Evolutionary conservation across 2,797 vertebrate genomes (phyloP).

Genomic region (Ispidina picta): DNA sequence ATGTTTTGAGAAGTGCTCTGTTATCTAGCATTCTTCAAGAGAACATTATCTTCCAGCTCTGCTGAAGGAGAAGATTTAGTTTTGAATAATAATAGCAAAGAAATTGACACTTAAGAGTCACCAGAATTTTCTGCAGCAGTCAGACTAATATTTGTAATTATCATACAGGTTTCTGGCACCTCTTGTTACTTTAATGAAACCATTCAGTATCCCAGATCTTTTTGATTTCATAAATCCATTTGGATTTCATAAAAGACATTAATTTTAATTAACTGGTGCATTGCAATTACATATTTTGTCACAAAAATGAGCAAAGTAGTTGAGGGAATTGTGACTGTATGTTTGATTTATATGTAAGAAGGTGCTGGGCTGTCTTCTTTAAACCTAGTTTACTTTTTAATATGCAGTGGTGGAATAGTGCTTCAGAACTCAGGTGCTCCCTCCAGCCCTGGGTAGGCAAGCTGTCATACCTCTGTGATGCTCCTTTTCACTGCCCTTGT

Average conservation of each 20-base stretch:
- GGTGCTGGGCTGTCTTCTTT: background rate
- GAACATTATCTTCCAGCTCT: background rate
- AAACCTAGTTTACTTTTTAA: background rate
- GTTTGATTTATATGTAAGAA: background rate
- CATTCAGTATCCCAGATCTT: background rate
- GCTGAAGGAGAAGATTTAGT: background rate
- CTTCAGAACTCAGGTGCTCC: background rate
- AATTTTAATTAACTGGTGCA: background rate
- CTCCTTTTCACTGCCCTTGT: background rate
- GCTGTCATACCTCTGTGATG: background rate
- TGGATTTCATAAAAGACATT: background rate
- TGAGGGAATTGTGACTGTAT: background rate
- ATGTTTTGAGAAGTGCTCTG: background rate
- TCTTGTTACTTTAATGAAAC: background rate
- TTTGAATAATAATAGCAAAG: constrained; percentile 4
- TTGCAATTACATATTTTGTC: background rate
- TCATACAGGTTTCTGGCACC: background rate
- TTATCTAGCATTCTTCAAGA: background rate
- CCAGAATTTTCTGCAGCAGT: background rate
- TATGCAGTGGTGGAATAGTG: background rate
- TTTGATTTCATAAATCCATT: background rate
- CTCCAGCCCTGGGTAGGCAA: background rate
- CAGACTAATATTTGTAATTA: background rate
- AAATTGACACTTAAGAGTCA: background rate
- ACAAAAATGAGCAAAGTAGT: background rate